Conservation (phyloP, 2,888 invertebrate genomes). For the Exocentrus adspersus region DNA sequence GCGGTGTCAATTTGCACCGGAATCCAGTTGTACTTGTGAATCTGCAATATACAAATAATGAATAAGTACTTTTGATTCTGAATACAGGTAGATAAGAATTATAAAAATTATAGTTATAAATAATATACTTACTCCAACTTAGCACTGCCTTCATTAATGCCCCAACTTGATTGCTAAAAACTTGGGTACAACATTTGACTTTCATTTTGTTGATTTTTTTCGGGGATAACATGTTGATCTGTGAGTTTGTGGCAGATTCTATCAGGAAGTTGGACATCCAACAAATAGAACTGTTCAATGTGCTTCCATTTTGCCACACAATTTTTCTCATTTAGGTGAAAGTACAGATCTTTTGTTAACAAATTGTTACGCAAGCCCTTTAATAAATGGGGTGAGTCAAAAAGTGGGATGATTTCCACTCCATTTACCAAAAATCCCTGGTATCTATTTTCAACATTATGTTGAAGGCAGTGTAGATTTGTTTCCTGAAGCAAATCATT, state of each 20-base stretch:
- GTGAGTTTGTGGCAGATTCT: constrained; percentile 2
- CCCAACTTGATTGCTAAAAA: constrained; percentile 7
- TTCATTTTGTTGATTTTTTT: constrained; percentile 13
- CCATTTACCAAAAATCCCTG: constrained; percentile 28
- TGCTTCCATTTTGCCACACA: constrained; percentile 35
- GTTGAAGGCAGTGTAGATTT: constrained; percentile 1
- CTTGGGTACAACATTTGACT: constrained; percentile 9
- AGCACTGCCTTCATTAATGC: not conserved
- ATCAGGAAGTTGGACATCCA: constrained; percentile 6
- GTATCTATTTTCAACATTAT: constrained; percentile 24
- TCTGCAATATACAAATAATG: no score
- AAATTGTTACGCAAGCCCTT: constrained; percentile 40
- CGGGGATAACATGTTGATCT: constrained; percentile 8
- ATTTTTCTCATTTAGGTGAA: constrained; percentile 4
- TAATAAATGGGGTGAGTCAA: constrained; percentile 38
- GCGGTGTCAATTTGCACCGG: no score
- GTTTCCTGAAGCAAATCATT: constrained; percentile 19
- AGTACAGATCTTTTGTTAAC: constrained; percentile 33
- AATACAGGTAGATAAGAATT: no score
- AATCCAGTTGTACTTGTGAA: no score
- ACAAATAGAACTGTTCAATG: constrained; percentile 32
- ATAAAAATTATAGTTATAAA: no score
- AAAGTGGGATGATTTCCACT: constrained; percentile 26
- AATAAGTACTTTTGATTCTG: no score
- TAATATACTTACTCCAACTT: no score